Base-by-base conservation (phyloP, 2,797 vertebrate species). In the Graptemys geographica region DNA sequence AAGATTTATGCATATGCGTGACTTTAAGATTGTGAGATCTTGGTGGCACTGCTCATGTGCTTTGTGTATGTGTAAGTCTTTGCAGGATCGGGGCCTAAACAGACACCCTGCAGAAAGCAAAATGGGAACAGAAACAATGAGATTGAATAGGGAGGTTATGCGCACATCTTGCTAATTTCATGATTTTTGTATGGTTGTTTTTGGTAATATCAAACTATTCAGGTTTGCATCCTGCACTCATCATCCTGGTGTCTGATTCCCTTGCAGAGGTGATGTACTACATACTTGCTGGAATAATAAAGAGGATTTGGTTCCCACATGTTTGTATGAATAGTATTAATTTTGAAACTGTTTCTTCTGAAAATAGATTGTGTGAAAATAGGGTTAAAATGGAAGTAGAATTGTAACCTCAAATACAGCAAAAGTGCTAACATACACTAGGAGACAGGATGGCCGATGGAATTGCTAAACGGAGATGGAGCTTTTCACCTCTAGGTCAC, bases 131-230 rank as follows among this genome's bases (percentile, higher is more conserved):
- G 31, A 62, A 65, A n/a, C 18, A n/a, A 19, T 19, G 16, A 65
- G 62, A 65, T 33, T n/a, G 16, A n/a, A 18, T 19, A 19, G 33
- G 8, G 33, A 27, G 11, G 25, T 57, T 12, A 65, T n/a, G 62
- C 19, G 33, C 8, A n/a, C 16, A 16, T 65, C 15, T n/a, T 65
- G 33, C 62, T 65, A n/a, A 65, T n/a, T n/a, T 65, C 62, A n/a
- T n/a, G 33, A n/a, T n/a, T n/a, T 65, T 33, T n/a, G 33, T n/a
- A 19, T 19, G 33, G 1, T 5, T 9, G 8, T n/a, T n/a, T n/a
- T 65, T 8, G 21, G 55, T 19, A 65, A 33, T 65, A 65, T 19
- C 33, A 65, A n/a, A 19, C 62, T 18, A 19, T n/a, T 65, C 62
- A n/a, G 62, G 13, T 65, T 65, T n/a, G 16, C 16, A 5, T n/a